Evolutionary conservation across 2,888 invertebrate species (phyloP).

Genomic region (Caenorhabditis zanzibari): DNA sequence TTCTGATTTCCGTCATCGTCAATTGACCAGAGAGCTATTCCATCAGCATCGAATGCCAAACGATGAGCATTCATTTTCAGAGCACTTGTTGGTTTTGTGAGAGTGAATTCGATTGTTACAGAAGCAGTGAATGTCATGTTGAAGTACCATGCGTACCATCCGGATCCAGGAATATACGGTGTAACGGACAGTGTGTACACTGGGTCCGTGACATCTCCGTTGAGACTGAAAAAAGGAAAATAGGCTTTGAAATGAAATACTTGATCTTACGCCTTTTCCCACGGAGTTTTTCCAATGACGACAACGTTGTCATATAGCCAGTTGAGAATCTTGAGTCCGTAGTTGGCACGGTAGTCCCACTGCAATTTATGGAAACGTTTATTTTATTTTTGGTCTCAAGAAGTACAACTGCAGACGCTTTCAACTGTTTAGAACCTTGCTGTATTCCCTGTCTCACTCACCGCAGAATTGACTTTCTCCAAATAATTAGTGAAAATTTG

Average conservation of each 20-base stretch:
- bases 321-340: slow-evolving; percentile 28
- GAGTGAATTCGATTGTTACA: slow-evolving; percentile 26
- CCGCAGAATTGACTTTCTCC: slow-evolving; percentile 21
- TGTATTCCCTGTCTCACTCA: too few species aligned
- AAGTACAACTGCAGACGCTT: too few species aligned
- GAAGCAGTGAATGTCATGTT: slow-evolving; percentile 67
- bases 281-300: slow-evolving; percentile 63
- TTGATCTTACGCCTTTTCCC: slow-evolving; percentile 58
- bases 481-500: slow-evolving; percentile 34
- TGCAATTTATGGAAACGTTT: too few species aligned
- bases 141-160: slow-evolving; percentile 16
- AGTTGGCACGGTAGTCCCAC: background rate
- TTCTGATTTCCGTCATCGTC: slow-evolving; percentile 3
- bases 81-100: slow-evolving; percentile 20
- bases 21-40: background rate
- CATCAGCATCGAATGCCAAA: slow-evolving; percentile 26
- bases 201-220: slow-evolving; percentile 23
- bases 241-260: too few species aligned
- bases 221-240: slow-evolving; percentile 25
- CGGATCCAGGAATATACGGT: slow-evolving; percentile 62
- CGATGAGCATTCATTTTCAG: slow-evolving; percentile 64
- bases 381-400: too few species aligned
- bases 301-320: slow-evolving; percentile 71
- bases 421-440: background rate
- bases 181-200: slow-evolving; percentile 47